Percentiles rank a stretch among this genome's conserved stretches.
Conservation (phyloP, 2,888 invertebrate species). For the Ennomos erosarius region DNA sequence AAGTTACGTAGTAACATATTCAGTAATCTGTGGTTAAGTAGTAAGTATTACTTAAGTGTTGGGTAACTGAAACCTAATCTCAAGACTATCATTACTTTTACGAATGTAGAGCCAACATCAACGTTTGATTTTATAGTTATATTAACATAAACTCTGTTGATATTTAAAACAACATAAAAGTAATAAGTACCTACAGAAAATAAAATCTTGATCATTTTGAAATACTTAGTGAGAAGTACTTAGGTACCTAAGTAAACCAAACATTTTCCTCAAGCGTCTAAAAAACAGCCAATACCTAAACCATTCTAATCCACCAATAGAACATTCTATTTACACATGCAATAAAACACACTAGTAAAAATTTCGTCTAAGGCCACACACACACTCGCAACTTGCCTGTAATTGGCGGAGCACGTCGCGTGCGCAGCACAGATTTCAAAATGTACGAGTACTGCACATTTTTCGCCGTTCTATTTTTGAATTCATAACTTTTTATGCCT, state of each 20-base stretch:
- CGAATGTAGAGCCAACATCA: no score
- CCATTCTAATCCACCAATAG: slow-evolving; percentile 34
- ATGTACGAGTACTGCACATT: slow-evolving; percentile 72
- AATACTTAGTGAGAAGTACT: not conserved
- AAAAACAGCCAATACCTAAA: slow-evolving; percentile 7
- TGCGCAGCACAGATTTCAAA: slow-evolving; percentile 53
- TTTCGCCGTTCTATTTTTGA: slow-evolving; percentile 82
- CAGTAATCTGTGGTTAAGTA: no score
- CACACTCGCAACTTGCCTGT: slow-evolving; percentile 45
- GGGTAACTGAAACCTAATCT: no score
- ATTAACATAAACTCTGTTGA: no score
- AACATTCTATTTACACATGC: slow-evolving; percentile 31
- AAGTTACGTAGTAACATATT: no score
- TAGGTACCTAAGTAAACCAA: no score
- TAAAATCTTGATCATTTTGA: not conserved
- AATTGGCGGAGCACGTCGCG: slow-evolving; percentile 57
- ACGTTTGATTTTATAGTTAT: no score
- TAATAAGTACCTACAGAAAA: not conserved
- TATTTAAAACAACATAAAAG: not conserved
- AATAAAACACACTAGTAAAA: slow-evolving; percentile 47
- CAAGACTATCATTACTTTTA: no score
- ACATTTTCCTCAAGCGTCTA: slow-evolving; percentile 4
- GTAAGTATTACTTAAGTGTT: no score
- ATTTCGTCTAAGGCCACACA: slow-evolving; percentile 50
- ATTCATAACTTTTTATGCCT: slow-evolving; percentile 76